Evolutionary conservation across 1,140 invertebrate genomes (phyloP).

Genomic region (Drosophila nasuta): DNA sequence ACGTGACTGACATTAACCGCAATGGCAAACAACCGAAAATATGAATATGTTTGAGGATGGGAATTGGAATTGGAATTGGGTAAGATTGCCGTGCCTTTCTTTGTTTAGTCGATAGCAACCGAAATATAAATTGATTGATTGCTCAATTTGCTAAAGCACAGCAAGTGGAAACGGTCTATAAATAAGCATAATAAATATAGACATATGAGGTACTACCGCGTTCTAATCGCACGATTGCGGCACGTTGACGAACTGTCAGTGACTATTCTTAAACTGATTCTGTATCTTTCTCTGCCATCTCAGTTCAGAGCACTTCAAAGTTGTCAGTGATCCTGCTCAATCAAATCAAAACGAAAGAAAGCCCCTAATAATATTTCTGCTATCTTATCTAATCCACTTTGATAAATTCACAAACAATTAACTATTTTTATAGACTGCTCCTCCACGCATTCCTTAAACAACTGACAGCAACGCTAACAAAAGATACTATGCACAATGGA

Average conservation of each 20-base stretch:
- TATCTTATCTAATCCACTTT: slow-evolving; percentile 5
- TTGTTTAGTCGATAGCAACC: slow-evolving; percentile 45
- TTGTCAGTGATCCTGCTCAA: slow-evolving; percentile 6
- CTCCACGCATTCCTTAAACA: slow-evolving; percentile 5
- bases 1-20: slow-evolving; percentile 70
- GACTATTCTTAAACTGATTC: slow-evolving; percentile 1
- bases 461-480: not conserved
- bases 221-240: not conserved
- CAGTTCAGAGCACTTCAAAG: slow-evolving; percentile 1
- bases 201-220: not conserved
- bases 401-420: slow-evolving; percentile 8
- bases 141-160: slow-evolving; percentile 20
- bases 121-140: slow-evolving; percentile 21
- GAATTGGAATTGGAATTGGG: not conserved
- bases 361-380: not conserved
- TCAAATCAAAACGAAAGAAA: not conserved
- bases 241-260: not conserved
- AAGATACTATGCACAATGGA: slow-evolving; percentile 15
- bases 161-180: slow-evolving; percentile 9
- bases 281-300: not conserved
- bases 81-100: slow-evolving; percentile 11
- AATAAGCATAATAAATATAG: slow-evolving; percentile 41
- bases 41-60: not conserved
- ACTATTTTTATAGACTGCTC: slow-evolving; percentile 5
- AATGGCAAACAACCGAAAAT: not conserved